Conservation (phyloP, 1,140 invertebrate species). For the Macrocentrus cingulum region DNA sequence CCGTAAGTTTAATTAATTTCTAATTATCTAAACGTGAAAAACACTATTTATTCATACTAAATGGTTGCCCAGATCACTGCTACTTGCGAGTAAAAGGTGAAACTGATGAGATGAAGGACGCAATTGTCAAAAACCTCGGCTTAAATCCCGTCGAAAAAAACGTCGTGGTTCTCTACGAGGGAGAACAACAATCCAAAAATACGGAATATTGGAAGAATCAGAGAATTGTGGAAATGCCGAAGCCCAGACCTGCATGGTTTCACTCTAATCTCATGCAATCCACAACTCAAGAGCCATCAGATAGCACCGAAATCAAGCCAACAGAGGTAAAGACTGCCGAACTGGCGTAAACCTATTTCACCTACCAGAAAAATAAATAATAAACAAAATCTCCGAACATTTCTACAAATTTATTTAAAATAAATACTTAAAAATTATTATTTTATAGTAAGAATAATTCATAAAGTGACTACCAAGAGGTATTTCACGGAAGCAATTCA, state of each 20-base stretch:
- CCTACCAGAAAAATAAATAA: background rate
- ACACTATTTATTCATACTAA: background rate
- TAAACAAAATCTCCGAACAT: conserved; percentile 1
- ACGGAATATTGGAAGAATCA: conserved; percentile 64
- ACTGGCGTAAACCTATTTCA: conserved; percentile 62
- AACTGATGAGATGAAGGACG: conserved; percentile 75
- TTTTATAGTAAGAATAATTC: background rate
- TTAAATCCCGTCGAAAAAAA: conserved; percentile 77
- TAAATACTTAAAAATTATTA: too few relatives aligned
- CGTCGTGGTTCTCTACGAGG: conserved; percentile 81
- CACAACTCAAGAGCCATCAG: conserved; percentile 67
- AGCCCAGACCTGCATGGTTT: conserved; percentile 76
- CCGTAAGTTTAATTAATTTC: conserved; percentile 62
- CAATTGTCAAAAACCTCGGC: conserved; percentile 71
- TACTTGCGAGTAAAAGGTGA: conserved; percentile 79
- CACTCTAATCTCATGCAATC: conserved; percentile 78
- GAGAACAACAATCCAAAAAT: conserved; percentile 65
- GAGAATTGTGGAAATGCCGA: conserved; percentile 73
- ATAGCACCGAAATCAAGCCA: conserved; percentile 71
- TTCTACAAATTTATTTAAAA: background rate
- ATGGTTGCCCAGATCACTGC: conserved; percentile 67
- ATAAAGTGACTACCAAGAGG: background rate
- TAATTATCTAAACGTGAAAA: conserved; percentile 15
- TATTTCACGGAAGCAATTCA: conserved; percentile 30
- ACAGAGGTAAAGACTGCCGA: too few relatives aligned